Percentiles rank a stretch among this genome's conserved stretches.
Evolutionary conservation across 2,888 invertebrate genomes (phyloP).

Genomic region (Amiota mariae): DNA sequence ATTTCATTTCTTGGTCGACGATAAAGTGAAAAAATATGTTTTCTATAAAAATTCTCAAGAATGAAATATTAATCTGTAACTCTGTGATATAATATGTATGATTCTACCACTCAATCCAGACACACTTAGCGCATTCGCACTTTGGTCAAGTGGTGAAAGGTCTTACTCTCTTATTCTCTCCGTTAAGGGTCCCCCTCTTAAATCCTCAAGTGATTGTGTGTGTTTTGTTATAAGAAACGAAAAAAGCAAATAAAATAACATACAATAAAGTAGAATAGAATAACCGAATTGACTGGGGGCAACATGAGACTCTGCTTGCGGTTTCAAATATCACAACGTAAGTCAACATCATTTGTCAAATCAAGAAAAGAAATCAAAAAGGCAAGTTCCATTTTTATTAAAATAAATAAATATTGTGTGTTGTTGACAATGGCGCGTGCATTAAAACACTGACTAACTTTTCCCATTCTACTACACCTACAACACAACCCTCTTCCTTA

Average conservation of each 20-base stretch:
- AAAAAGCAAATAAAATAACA: too few relatives aligned
- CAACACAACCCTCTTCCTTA: too few relatives aligned
- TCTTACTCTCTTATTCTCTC: neutral
- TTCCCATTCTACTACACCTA: too few relatives aligned
- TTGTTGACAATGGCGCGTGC: conserved; percentile 1
- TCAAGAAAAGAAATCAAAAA: conserved; percentile 10
- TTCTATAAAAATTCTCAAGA: neutral
- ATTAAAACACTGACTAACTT: too few relatives aligned
- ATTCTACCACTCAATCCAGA: neutral
- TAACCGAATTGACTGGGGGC: neutral
- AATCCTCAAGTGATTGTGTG: too few relatives aligned
- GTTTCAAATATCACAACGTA: conserved; percentile 22
- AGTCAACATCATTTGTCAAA: conserved; percentile 10
- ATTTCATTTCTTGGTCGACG: neutral
- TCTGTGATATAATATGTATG: neutral
- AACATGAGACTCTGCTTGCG: neutral
- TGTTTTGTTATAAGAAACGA: too few relatives aligned
- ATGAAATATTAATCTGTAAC: neutral
- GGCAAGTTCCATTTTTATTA: neutral
- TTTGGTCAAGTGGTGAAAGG: neutral
- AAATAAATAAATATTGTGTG: too few relatives aligned
- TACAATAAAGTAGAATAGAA: too few relatives aligned
- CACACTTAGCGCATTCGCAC: conserved; percentile 15
- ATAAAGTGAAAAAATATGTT: neutral
- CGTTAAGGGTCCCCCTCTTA: too few relatives aligned